Percentiles rank a stretch among this genome's conserved stretches.
Conservation (phyloP, 2,113 vertebrate genomes). For the Campylorhamphus procurvoides region DNA sequence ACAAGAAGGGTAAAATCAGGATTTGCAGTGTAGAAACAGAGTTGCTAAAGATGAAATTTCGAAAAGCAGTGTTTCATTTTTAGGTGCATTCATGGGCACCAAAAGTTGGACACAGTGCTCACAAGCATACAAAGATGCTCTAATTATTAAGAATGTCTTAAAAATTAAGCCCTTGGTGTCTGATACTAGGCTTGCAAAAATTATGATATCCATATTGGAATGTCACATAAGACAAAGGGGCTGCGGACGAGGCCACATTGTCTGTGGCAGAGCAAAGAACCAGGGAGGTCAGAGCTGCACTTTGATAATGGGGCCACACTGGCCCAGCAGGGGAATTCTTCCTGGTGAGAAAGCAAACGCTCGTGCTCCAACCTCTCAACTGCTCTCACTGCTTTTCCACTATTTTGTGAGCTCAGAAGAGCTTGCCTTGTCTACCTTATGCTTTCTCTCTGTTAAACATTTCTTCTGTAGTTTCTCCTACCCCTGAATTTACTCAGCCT, state of each 20-base stretch:
- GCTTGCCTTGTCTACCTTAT: not conserved
- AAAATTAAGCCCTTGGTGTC: not conserved
- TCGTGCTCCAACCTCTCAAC: not conserved
- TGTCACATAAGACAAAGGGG: not conserved
- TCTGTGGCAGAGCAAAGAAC: not conserved
- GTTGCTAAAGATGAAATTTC: not conserved
- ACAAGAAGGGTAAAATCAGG: not conserved
- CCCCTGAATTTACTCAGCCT: not conserved
- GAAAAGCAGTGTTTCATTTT: not conserved
- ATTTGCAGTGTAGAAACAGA: not conserved
- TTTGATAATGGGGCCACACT: not conserved
- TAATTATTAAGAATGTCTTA: not conserved
- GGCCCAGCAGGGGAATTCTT: not conserved
- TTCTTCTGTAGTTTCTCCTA: not conserved
- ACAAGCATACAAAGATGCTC: not conserved
- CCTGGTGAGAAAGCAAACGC: not conserved
- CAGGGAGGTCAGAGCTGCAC: not conserved
- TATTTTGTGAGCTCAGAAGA: not conserved
- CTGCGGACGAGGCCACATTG: not conserved
- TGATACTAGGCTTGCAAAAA: not conserved
- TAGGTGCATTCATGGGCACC: not conserved
- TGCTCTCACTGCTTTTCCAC: not conserved
- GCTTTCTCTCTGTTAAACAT: not conserved
- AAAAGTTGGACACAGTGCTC: not conserved
- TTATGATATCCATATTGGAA: not conserved